Evolutionary conservation across 2,113 vertebrate genomes (phyloP).

Genomic region (Vireo altiloquus): DNA sequence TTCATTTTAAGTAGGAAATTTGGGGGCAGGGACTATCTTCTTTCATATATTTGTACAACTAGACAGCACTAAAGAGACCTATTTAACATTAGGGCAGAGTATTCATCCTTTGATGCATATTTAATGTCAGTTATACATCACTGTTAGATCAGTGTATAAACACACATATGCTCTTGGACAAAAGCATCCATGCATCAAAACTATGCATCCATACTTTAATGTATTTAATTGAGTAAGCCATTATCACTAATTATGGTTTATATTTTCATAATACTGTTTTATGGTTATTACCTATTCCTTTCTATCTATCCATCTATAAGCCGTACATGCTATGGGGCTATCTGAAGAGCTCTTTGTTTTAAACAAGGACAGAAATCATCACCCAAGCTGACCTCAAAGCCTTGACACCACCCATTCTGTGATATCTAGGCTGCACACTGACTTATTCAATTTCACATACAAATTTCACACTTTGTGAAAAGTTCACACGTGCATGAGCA

Average conservation of each 20-base stretch:
- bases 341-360: background rate
- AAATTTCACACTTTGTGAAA: background rate
- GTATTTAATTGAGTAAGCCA: constrained; percentile 51
- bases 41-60: background rate
- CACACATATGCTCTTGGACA: constrained; percentile 47
- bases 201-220: constrained; percentile 25
- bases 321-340: background rate
- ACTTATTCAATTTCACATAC: background rate
- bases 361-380: background rate
- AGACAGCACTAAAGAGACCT: background rate
- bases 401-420: background rate
- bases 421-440: background rate
- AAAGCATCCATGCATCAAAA: constrained; percentile 58
- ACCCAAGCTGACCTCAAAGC: background rate
- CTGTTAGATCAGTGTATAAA: constrained; percentile 22
- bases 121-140: constrained; percentile 28
- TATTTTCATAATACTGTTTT: constrained; percentile 56
- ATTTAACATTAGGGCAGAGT: background rate
- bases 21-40: background rate
- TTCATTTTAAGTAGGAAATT: background rate
- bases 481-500: fast-evolving
- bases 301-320: constrained; percentile 27
- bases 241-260: constrained; percentile 54
- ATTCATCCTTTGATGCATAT: constrained; percentile 24
- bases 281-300: constrained; percentile 56